A percentile compares a stretch with the other conserved stretches of the same genome.
Conservation (phyloP, 2,888 invertebrate species). For the Halictus ligatus region DNA sequence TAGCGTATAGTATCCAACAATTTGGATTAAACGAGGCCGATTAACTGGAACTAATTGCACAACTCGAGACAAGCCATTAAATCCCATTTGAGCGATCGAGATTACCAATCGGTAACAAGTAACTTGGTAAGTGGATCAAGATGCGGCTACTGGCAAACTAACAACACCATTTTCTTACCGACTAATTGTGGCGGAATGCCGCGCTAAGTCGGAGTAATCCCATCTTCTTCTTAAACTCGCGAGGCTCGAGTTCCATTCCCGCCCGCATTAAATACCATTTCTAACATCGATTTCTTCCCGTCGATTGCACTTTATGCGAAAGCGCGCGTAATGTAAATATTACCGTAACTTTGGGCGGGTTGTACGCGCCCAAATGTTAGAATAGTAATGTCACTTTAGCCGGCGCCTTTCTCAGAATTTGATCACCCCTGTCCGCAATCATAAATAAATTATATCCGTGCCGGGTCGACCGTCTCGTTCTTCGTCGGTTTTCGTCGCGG, state of each 20-base stretch:
- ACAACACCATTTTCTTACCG: slow-evolving; percentile 26
- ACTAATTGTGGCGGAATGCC: slow-evolving; percentile 2
- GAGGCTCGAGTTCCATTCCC: background rate
- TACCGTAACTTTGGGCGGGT: background rate
- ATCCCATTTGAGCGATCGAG: slow-evolving; percentile 65
- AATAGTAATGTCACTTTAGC: background rate
- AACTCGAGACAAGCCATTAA: slow-evolving; percentile 68
- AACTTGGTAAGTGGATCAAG: slow-evolving; percentile 52
- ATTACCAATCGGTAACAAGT: slow-evolving; percentile 62
- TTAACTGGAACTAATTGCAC: slow-evolving; percentile 67
- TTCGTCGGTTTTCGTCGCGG: slow-evolving; percentile 37
- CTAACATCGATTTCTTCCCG: background rate
- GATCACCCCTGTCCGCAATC: background rate
- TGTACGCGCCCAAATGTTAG: background rate
- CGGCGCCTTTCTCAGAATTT: background rate
- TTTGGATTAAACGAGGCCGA: slow-evolving; percentile 59
- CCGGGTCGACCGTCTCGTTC: slow-evolving; percentile 28
- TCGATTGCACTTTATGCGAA: background rate
- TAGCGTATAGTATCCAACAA: slow-evolving; percentile 29
- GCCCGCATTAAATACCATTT: too few relatives aligned
- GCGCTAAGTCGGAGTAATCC: slow-evolving; percentile 1
- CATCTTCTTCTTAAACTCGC: too few relatives aligned
- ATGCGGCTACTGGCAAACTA: slow-evolving; percentile 30
- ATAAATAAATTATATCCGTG: slow-evolving; percentile 40
- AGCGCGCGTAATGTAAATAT: background rate